Base-by-base conservation (phyloP, 2,113 vertebrate genomes). In the Oostethus manadensis region DNA sequence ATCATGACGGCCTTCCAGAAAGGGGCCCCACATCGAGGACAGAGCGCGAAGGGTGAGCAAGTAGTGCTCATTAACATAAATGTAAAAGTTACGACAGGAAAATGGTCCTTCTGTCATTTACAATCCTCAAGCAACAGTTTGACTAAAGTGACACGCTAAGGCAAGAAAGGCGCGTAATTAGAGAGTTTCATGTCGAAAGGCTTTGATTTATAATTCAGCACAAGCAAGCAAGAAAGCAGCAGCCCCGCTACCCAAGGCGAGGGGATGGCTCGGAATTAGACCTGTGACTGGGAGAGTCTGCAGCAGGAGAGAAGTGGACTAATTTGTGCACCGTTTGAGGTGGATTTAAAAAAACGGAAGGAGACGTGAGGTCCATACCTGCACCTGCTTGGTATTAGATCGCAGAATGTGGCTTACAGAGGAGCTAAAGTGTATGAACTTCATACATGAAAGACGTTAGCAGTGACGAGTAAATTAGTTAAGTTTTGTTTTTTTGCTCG, bases 151-250 rank as follows among this genome's bases (percentile, higher is more conserved):
- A 84, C 82, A 81, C 17, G 54, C 56, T 51, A 10, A 46, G 67
- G 60, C 66, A 64, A 68, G 71, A 81, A 72, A 60, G 61, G 55
- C 74, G 65, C 11, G 35, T 85, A 91, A 89, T 90, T 89, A 91
- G 83, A 81, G 62, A 77, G 82, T 74, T 84, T 80, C 81, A 83
- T 86, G 83, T 81, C 82, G 78, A 76, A 67, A 57, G 71, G 58
- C 88, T 90, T 91, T 91, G 88, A 91, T 91, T 85, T 85, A 91
- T 90, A 88, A 90, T 89, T 91, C 86, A 89, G 79, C 69, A 76
- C 65, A 40, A 43, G 70, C 21, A 35, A 81, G 76, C 65, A 20
- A 38, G 73, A 17, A 29, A 80, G 84, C 74, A 68, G 17, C 10
- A 1, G 10, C 7, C 29, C 50, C 29, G 76, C 77, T 82, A 74